Evolutionary conservation across 2,113 vertebrate species (phyloP).

Genomic region (Dasyurus viverrinus): DNA sequence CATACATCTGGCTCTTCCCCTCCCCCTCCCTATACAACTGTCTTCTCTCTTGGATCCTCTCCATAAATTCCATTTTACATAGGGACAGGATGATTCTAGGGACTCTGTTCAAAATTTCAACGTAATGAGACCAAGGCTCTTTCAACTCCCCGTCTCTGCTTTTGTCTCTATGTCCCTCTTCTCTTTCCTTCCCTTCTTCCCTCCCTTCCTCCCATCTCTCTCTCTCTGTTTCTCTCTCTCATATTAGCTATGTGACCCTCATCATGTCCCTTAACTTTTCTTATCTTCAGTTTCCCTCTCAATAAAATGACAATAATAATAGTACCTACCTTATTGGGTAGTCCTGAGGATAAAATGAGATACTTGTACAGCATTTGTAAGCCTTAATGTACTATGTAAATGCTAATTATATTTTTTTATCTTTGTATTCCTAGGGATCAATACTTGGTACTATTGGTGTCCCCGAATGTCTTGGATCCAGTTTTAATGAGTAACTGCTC

Average conservation of each 20-base stretch:
- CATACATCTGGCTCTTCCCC: background rate
- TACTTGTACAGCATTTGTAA: background rate
- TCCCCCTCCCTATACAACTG: background rate
- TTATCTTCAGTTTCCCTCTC: background rate
- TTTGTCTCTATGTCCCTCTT: background rate
- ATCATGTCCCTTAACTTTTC: background rate
- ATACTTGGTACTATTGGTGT: background rate
- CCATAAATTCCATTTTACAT: background rate
- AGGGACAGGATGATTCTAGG: background rate
- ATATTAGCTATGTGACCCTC: background rate
- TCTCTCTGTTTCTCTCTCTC: too few relatives aligned
- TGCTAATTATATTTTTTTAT: background rate
- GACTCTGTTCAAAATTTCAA: background rate
- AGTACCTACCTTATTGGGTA: background rate
- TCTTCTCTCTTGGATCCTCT: background rate
- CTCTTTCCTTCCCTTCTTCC: background rate
- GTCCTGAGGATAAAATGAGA: background rate
- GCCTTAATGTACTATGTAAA: background rate
- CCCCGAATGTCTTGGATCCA: background rate
- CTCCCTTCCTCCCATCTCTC: too few relatives aligned
- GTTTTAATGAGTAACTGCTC: background rate
- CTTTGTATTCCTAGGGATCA: background rate
- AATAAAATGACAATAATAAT: background rate
- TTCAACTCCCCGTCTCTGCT: background rate
- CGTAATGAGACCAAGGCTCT: background rate